Base-by-base conservation (phyloP, 2,888 invertebrate species). In the Celastrina argiolus region DNA sequence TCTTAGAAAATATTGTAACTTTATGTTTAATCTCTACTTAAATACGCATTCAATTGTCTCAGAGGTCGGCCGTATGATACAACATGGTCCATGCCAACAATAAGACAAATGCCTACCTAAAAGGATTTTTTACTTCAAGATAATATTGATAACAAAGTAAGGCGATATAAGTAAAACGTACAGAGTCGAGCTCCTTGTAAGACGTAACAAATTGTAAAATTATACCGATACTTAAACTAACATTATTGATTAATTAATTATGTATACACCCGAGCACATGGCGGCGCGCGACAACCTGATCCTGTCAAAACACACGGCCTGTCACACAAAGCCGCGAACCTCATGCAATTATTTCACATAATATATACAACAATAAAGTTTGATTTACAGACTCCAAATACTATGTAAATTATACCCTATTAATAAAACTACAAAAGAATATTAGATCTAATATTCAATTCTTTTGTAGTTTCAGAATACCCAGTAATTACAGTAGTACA, bases 361-460 rank as follows among this genome's bases (percentile, higher is more conserved):
- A 45, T 18, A 8, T 45, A 45, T 45, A 45, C 45, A 7, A 51
- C 22, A 51, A 51, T 51, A 51, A 22, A 22, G 0, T 22, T 51
- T 51, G 14, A 26, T 51, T 22, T 26, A 51, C 14, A 22, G 12
- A 51, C 14, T 4, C 51, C 2, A 45, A 45, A 45, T 56, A 6
- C 7, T 58, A 58, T 58, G 16, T 58, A 58, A 58, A 58, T 16
- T 31, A 16, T 58, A 3, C 28, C 31, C 8, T 31, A 58, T 58
- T 34, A 59, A 59, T 34, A 31, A 58, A 59, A 34, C 14, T 34
- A 59, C 34, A 34, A 59, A 31, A 34, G n/a, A n/a, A 59, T 51
- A 22, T 51, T 51, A 22, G 51, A 51, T 36, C 51, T 18, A 5
- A 22, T 22, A 51, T 51, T 51, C 2, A 18, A 22, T 51, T 51